Base-by-base conservation (phyloP, 2,113 vertebrate species). In the Amphiprion ocellaris region DNA sequence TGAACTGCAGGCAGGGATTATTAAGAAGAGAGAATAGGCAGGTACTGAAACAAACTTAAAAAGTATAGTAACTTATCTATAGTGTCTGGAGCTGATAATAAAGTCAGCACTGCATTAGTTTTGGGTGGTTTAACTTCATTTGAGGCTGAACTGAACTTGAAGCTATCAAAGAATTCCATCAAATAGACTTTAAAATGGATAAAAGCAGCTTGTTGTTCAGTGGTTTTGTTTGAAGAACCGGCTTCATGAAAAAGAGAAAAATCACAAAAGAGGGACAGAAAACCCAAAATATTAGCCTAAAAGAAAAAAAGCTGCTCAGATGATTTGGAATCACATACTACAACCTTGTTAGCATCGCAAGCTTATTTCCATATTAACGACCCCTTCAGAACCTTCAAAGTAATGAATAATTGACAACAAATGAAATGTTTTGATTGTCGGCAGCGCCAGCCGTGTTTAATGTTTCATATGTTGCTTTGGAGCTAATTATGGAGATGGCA, bases 391-490 rank as follows among this genome's bases (percentile, higher is more conserved):
- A 97, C 96, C 96, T 96, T 98, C 97, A 98, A 98, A 98, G 96
- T 96, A 92, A 97, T 97, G 96, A 97, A 98, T 98, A 98, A 98
- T 97, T 98, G 97, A 98, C 96, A 97, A 98, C 96, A 98, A 99
- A 97, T 98, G 96, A 97, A 98, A 96, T 97, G 97, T 98, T 98
- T 98, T 97, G 97, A 98, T 98, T 97, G 97, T 97, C 95, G 95
- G 96, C 94, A 92, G 95, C 95, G 96, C 95, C 95, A 95, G 95
- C 94, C 96, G 95, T 95, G 96, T 96, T 97, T 97, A 97, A 98
- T 98, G 97, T 97, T 98, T 97, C 96, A 93, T 93, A 96, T 96
- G 96, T 96, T 96, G 95, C 95, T 97, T 97, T 95, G 93, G 94
- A 95, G 96, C 96, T 98, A 98, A 98, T 97, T 97, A 97, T 95